Conservation (phyloP, 2,888 invertebrate species). For the Auanema freiburgensis region DNA sequence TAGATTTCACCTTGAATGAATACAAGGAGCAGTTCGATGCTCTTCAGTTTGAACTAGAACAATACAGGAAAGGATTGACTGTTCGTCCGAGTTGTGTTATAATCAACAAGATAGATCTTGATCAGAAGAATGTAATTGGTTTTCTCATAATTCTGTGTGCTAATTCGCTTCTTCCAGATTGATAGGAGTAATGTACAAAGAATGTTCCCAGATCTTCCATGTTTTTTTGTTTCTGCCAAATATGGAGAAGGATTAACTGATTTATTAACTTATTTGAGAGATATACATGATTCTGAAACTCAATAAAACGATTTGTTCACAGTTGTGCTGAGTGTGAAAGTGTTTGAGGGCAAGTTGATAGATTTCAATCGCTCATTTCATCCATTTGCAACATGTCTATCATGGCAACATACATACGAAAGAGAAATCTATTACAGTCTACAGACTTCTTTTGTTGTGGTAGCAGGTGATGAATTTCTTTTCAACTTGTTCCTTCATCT, state of each 20-base stretch:
- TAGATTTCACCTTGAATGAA: conserved; percentile 48
- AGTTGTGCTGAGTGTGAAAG: too few species aligned
- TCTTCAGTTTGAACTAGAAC: conserved; percentile 65
- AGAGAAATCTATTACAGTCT: too few species aligned
- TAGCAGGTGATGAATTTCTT: too few species aligned
- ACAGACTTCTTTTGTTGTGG: too few species aligned
- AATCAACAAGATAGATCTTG: conserved; percentile 58
- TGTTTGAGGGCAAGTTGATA: too few species aligned
- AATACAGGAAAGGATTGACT: conserved; percentile 44
- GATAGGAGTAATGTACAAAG: conserved; percentile 1
- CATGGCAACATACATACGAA: too few species aligned
- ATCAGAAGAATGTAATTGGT: not conserved
- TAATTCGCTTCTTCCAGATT: too few species aligned
- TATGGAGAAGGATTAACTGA: conserved; percentile 36
- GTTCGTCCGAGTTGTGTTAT: conserved; percentile 45
- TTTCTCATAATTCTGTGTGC: not conserved
- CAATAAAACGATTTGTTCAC: too few species aligned
- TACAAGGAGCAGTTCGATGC: conserved; percentile 71
- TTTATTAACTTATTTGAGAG: conserved; percentile 4
- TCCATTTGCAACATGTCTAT: too few species aligned
- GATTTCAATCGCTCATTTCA: too few species aligned
- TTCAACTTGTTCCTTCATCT: too few species aligned
- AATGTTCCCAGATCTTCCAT: conserved; percentile 31
- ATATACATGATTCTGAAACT: conserved; percentile 9
- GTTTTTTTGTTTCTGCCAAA: conserved; percentile 51